Conservation (phyloP, 2,113 vertebrate species). For the Takifugu flavidus region DNA sequence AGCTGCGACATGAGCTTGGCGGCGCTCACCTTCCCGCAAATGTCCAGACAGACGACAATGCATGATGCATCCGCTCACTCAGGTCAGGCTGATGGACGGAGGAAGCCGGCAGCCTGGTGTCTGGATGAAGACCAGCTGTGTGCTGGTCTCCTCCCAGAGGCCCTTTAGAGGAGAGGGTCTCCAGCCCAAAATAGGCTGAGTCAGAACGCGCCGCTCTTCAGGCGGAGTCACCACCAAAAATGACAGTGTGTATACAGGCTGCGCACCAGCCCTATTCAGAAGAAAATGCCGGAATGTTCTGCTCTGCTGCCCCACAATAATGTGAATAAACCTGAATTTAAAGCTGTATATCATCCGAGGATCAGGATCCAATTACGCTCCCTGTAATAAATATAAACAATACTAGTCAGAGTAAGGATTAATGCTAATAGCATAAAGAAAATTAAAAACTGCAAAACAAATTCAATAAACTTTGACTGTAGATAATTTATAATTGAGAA, state of each 20-base stretch:
- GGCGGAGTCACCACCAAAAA: neutral
- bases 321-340: too few relatives aligned
- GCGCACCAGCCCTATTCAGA: too few relatives aligned
- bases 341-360: too few relatives aligned
- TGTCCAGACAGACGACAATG: constrained; percentile 69
- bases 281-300: too few relatives aligned
- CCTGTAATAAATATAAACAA: too few relatives aligned
- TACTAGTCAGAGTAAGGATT: too few relatives aligned
- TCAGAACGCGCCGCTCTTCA: constrained; percentile 31
- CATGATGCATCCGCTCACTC: constrained; percentile 64
- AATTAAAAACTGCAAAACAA: too few relatives aligned
- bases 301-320: too few relatives aligned
- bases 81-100: constrained; percentile 35
- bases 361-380: too few relatives aligned
- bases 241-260: neutral
- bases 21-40: constrained; percentile 31
- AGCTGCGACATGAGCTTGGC: constrained; percentile 21
- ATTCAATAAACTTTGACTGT: too few relatives aligned
- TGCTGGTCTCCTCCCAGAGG: constrained; percentile 9
- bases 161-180: constrained; percentile 18
- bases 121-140: neutral
- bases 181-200: constrained; percentile 41
- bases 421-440: too few relatives aligned
- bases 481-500: too few relatives aligned
- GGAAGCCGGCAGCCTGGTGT: constrained; percentile 21